Evolutionary conservation across 2,113 vertebrate genomes (phyloP).

Genomic region (Noturus placidus): DNA sequence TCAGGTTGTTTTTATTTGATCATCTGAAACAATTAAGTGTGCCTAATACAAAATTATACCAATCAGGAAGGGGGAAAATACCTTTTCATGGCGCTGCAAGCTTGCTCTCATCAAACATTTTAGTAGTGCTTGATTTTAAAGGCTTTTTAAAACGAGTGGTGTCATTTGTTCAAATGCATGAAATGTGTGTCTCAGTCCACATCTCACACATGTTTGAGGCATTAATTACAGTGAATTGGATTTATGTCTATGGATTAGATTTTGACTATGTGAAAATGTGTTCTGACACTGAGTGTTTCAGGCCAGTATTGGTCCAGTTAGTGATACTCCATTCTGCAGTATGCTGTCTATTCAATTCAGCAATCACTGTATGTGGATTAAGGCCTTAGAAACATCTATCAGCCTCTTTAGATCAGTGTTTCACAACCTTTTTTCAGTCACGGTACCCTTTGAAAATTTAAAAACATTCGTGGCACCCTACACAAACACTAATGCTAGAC

Average conservation of each 20-base stretch:
- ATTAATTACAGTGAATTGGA: neutral
- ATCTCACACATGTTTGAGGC: neutral
- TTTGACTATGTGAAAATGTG: neutral
- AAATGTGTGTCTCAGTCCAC: neutral
- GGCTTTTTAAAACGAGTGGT: neutral
- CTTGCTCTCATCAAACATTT: neutral
- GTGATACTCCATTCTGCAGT: neutral
- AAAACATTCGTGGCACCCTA: too few relatives aligned
- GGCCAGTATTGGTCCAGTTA: neutral
- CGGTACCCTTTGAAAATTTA: too few relatives aligned
- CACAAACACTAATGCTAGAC: too few relatives aligned
- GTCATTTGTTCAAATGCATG: neutral
- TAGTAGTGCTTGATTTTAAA: neutral
- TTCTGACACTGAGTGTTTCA: neutral
- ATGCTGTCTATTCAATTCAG: neutral
- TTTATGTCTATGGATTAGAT: too few relatives aligned
- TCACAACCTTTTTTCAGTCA: too few relatives aligned
- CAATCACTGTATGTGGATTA: neutral
- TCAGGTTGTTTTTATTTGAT: neutral
- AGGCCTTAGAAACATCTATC: neutral
- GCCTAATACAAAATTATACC: neutral
- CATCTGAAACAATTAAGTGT: neutral
- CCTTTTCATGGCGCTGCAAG: neutral
- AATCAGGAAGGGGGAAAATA: neutral
- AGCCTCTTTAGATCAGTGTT: neutral